These are phyloP conservation scores for Pica pica DNA, from an alignment of 2,113 vertebrate species.

Conservation along the genomic window DNA sequence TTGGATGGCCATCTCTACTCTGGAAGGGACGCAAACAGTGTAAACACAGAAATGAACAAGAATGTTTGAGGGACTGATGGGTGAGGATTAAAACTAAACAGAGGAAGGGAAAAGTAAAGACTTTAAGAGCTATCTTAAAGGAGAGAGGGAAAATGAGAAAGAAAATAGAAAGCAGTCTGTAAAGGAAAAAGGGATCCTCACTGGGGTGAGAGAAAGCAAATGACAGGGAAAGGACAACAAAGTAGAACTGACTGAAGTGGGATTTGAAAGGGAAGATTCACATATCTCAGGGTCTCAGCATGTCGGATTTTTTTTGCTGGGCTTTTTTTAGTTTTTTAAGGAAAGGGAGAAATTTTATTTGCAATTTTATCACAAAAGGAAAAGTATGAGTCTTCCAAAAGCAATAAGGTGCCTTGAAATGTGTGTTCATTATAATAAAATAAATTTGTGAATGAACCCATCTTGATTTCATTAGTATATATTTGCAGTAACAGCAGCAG, in stretches of 20 bases:
- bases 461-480: neutral
- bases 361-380: neutral
- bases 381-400: neutral
- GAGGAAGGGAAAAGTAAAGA: neutral
- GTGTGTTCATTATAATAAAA: neutral
- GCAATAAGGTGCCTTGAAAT: neutral
- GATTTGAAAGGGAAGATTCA: neutral
- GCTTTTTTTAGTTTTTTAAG: neutral
- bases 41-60: neutral
- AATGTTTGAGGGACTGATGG: neutral
- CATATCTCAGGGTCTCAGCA: neutral
- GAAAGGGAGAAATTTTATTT: neutral
- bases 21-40: neutral
- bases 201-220: neutral
- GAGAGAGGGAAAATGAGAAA: neutral
- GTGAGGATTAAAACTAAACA: neutral
- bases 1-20: neutral
- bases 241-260: neutral
- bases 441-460: neutral
- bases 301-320: neutral
- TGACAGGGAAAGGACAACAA: neutral
- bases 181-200: neutral
- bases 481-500: neutral
- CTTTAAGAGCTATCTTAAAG: neutral
- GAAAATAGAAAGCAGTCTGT: neutral